These are phyloP conservation scores for Brachionus calyciflorus DNA, from an alignment of 1,140 invertebrate genomes.

Conservation along the genomic window DNA sequence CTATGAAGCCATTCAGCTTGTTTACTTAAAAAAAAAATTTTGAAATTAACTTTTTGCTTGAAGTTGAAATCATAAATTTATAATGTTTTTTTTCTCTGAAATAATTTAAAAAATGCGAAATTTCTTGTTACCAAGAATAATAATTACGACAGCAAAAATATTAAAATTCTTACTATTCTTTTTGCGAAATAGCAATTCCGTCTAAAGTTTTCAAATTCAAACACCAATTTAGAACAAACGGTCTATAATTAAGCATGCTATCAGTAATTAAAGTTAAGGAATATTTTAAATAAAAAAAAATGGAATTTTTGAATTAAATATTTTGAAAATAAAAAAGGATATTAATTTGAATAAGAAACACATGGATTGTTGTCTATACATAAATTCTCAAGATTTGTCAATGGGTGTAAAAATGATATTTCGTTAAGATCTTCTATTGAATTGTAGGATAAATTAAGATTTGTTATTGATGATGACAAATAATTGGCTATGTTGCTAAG, in stretches of 20 bases:
- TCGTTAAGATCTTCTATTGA: slow-evolving; percentile 78
- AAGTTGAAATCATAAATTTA: background rate
- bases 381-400: slow-evolving; percentile 73
- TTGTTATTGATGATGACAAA: slow-evolving; percentile 71
- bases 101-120: slow-evolving; percentile 3
- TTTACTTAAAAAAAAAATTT: slow-evolving; percentile 64
- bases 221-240: slow-evolving; percentile 88
- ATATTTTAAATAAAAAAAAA: background rate
- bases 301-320: too few species aligned
- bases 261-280: slow-evolving; percentile 50
- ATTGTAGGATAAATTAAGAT: slow-evolving; percentile 78
- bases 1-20: slow-evolving; percentile 92
- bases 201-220: slow-evolving; percentile 80
- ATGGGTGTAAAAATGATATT: slow-evolving; percentile 71
- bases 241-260: slow-evolving; percentile 75
- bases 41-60: background rate
- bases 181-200: slow-evolving; percentile 79
- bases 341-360: slow-evolving; percentile 62
- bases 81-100: too few species aligned
- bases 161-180: slow-evolving; percentile 74
- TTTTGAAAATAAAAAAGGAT: slow-evolving; percentile 50
- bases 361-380: slow-evolving; percentile 82
- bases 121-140: slow-evolving; percentile 18
- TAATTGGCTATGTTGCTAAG: slow-evolving; percentile 76
- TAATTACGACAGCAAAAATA: too few species aligned